Conservation (phyloP, 2,888 invertebrate species). For the Metellina segmentata region DNA sequence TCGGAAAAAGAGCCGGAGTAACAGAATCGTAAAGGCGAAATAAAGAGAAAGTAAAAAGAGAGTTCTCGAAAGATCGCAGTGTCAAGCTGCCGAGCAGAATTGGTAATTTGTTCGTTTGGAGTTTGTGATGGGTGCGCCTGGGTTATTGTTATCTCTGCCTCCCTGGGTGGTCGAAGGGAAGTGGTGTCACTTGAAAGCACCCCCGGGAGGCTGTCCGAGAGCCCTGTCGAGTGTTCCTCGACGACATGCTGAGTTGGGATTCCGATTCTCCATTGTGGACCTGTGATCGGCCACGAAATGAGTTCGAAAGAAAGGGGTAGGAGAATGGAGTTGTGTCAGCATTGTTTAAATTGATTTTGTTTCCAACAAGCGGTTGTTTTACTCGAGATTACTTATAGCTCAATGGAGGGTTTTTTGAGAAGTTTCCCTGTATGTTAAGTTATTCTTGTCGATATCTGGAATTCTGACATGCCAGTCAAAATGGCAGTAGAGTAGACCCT, state of each 20-base stretch:
- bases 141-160: constrained; percentile 61
- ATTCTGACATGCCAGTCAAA: too few species aligned
- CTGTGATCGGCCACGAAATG: constrained; percentile 17
- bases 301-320: constrained; percentile 36
- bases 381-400: constrained; percentile 24
- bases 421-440: too few species aligned
- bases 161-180: constrained; percentile 60
- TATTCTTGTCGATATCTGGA: too few species aligned
- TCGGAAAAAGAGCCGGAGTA: constrained; percentile 37
- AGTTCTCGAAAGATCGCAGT: constrained; percentile 43
- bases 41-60: constrained; percentile 26
- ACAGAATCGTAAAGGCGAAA: constrained; percentile 18
- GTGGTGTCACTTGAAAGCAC: constrained; percentile 48
- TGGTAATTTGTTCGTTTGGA: constrained; percentile 46
- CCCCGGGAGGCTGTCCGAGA: constrained; percentile 44
- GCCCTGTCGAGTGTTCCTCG: constrained; percentile 47
- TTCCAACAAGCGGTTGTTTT: constrained; percentile 25
- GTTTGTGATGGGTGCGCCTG: constrained; percentile 41
- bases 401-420: not conserved
- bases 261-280: constrained; percentile 44
- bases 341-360: constrained; percentile 4
- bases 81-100: constrained; percentile 51
- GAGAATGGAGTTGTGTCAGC: constrained; percentile 8
- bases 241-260: constrained; percentile 41
- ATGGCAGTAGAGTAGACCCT: too few species aligned